These are phyloP conservation scores for Protobothrops flavoviridis DNA, from an alignment of 2,113 vertebrate species.

Conservation along the genomic window DNA sequence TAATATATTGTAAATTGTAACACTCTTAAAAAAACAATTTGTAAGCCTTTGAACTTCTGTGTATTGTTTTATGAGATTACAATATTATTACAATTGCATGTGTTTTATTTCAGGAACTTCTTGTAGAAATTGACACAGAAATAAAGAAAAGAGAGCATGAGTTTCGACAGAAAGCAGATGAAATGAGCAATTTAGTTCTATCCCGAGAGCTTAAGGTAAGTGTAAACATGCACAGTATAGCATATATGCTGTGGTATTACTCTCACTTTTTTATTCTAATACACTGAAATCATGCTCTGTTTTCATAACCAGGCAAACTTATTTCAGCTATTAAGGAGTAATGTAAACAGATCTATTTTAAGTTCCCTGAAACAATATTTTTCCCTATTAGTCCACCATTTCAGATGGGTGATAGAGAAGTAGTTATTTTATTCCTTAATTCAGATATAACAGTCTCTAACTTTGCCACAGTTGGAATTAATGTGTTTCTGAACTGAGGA, in stretches of 20 bases:
- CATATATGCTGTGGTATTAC: not conserved
- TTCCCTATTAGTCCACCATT: not conserved
- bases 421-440: not conserved
- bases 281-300: not conserved
- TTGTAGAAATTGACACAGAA: slow-evolving; percentile 69
- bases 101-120: slow-evolving; percentile 70
- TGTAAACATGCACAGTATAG: not conserved
- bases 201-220: slow-evolving; percentile 75
- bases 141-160: slow-evolving; percentile 68
- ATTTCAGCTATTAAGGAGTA: not conserved
- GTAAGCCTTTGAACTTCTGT: not conserved
- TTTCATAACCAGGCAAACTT: not conserved
- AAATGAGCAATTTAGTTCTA: slow-evolving; percentile 66
- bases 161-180: slow-evolving; percentile 69
- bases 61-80: not conserved
- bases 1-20: not conserved
- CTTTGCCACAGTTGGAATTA: not conserved
- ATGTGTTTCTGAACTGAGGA: not conserved
- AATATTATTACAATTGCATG: not conserved
- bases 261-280: not conserved
- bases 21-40: not conserved
- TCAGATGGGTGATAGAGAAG: not conserved
- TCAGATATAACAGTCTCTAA: not conserved
- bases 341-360: not conserved
- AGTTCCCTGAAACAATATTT: not conserved